Conservation (phyloP, 2,113 vertebrate species). For the Anoura caudifer region DNA sequence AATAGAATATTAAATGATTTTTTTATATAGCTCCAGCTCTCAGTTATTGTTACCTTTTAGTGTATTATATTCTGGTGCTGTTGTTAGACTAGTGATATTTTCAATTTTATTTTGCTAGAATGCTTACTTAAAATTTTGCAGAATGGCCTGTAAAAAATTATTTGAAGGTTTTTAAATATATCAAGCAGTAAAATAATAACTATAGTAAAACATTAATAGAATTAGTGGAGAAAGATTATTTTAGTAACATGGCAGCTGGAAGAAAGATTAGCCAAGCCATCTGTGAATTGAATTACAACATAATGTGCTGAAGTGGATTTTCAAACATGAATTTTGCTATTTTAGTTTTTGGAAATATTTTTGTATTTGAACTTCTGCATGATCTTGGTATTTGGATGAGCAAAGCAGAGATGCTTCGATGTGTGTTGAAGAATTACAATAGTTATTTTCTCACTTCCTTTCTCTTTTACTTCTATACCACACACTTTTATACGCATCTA, state of each 20-base stretch:
- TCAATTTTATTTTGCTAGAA: slow-evolving; percentile 28
- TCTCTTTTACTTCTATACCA: background rate
- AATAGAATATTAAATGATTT: background rate
- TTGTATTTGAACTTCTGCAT: background rate
- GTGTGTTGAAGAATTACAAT: background rate
- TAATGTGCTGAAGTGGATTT: slow-evolving; percentile 21
- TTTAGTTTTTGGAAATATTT: slow-evolving; percentile 3
- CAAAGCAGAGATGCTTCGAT: background rate
- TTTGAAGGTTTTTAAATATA: background rate
- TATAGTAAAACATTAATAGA: slow-evolving; percentile 26
- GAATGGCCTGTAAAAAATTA: background rate
- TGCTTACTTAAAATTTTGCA: slow-evolving; percentile 30
- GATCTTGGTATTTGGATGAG: background rate
- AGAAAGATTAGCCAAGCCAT: slow-evolving; percentile 26
- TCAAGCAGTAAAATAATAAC: slow-evolving; percentile 12
- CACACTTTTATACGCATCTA: background rate
- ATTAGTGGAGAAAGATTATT: slow-evolving; percentile 41
- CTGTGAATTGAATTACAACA: slow-evolving; percentile 7
- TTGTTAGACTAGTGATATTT: slow-evolving; percentile 13
- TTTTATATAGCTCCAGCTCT: background rate
- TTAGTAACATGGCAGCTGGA: slow-evolving; percentile 36
- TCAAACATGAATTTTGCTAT: slow-evolving; percentile 30
- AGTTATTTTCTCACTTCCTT: background rate
- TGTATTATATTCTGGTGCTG: background rate
- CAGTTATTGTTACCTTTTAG: background rate